Percentiles rank a stretch among this genome's conserved stretches.
These are phyloP conservation scores for Staurois parvus DNA, from an alignment of 2,797 vertebrate species.

Conservation along the genomic window DNA sequence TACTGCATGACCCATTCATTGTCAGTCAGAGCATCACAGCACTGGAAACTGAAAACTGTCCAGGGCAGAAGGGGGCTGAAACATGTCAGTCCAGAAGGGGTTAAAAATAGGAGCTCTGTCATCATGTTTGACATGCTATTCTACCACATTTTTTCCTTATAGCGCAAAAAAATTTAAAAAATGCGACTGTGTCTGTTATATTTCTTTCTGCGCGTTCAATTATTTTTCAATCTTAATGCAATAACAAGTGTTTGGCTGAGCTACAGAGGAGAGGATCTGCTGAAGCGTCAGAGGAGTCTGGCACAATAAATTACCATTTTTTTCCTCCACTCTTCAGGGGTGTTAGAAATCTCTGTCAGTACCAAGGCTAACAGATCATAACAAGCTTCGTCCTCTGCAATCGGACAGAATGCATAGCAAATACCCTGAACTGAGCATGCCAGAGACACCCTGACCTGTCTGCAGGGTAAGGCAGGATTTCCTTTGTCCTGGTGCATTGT, in stretches of 20 bases:
- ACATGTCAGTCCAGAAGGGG: too few species aligned
- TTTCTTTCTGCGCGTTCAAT: not conserved
- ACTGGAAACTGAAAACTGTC: too few species aligned
- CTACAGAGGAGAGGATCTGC: not conserved
- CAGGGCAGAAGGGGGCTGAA: too few species aligned
- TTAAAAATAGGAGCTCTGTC: too few species aligned
- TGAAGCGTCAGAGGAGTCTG: not conserved
- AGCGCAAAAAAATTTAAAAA: not conserved
- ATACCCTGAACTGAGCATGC: not conserved
- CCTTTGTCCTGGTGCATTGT: conserved; percentile 34
- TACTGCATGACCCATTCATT: too few species aligned
- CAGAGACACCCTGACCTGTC: not conserved
- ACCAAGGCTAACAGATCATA: not conserved
- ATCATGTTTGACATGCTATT: not conserved
- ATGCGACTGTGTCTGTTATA: not conserved
- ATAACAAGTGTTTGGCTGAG: conserved; percentile 15
- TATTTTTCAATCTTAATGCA: not conserved
- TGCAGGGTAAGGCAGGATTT: conserved; percentile 13
- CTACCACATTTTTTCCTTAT: not conserved
- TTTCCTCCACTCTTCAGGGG: not conserved
- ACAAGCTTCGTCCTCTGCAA: not conserved
- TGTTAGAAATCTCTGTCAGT: not conserved
- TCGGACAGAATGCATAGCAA: too few species aligned
- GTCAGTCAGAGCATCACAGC: too few species aligned
- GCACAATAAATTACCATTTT: not conserved